Evolutionary conservation across 2,113 vertebrate genomes (phyloP).

Genomic region (Petrocephalus microphthalmus): DNA sequence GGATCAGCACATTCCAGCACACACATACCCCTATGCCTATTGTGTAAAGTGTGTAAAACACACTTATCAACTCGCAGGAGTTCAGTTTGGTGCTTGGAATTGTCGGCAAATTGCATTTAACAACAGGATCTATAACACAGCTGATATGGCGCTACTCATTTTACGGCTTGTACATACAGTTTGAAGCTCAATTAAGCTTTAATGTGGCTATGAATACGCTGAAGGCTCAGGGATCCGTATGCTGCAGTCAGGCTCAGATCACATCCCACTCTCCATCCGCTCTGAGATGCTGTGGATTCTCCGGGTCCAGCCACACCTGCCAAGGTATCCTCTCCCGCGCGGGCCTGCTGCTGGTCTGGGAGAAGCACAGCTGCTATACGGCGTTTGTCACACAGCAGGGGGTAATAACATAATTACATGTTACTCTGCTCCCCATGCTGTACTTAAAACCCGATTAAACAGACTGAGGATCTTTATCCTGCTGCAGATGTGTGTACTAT

Average conservation of each 20-base stretch:
- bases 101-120: not conserved
- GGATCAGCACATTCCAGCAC: not conserved
- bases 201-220: not conserved
- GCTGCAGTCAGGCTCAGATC: not conserved
- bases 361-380: not conserved
- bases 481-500: not conserved
- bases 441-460: not conserved
- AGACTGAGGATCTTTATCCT: not conserved
- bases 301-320: not conserved
- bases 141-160: not conserved
- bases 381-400: not conserved
- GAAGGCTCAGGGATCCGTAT: not conserved
- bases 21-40: not conserved
- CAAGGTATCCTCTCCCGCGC: not conserved
- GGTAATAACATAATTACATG: not conserved
- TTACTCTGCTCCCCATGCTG: not conserved
- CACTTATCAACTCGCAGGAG: not conserved
- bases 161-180: not conserved
- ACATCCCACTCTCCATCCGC: not conserved
- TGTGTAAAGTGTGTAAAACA: not conserved
- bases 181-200: slow-evolving; percentile 3
- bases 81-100: not conserved
- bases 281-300: not conserved
- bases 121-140: not conserved
- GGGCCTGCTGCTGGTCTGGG: not conserved